Evolutionary conservation across 2,797 vertebrate species (phyloP).

Genomic region (Ispidina picta): DNA sequence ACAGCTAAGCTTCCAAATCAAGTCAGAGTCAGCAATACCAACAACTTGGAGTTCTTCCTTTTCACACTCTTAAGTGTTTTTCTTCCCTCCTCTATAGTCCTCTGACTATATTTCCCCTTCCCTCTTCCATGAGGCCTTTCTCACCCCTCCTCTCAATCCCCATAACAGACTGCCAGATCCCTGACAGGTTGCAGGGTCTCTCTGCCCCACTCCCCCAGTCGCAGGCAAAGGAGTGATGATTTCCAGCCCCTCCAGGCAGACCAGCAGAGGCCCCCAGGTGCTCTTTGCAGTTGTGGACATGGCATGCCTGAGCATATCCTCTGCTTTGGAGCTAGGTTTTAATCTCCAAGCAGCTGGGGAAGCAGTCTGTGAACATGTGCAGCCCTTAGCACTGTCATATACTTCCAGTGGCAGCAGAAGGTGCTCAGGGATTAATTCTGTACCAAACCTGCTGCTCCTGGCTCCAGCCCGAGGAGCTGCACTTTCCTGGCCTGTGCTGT

Average conservation of each 20-base stretch:
- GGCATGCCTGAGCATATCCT: accelerated
- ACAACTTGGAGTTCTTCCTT: neutral
- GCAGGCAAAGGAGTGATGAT: neutral
- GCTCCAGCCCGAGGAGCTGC: neutral
- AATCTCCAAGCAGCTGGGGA: constrained; percentile 33
- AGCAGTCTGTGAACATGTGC: constrained; percentile 39
- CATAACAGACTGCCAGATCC: neutral
- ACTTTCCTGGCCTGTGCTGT: neutral
- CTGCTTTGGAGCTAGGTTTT: neutral
- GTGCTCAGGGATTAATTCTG: constrained; percentile 23
- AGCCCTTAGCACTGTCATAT: neutral
- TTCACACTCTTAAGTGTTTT: neutral
- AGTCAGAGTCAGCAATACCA: constrained; percentile 32
- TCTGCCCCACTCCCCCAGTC: neutral
- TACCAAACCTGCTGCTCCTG: constrained; percentile 48
- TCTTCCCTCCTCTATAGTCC: neutral
- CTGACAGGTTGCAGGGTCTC: neutral
- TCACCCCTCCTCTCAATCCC: neutral
- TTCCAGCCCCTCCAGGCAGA: neutral
- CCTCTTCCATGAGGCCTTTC: neutral
- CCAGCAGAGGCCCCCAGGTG: neutral
- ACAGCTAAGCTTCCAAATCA: constrained; percentile 57
- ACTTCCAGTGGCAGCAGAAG: constrained; percentile 36
- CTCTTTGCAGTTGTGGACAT: neutral
- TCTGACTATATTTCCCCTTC: neutral